Evolutionary conservation across 2,888 invertebrate genomes (phyloP), one percentile per base, ranked within the genome.

Genomic region (Lithophane socia): DNA sequence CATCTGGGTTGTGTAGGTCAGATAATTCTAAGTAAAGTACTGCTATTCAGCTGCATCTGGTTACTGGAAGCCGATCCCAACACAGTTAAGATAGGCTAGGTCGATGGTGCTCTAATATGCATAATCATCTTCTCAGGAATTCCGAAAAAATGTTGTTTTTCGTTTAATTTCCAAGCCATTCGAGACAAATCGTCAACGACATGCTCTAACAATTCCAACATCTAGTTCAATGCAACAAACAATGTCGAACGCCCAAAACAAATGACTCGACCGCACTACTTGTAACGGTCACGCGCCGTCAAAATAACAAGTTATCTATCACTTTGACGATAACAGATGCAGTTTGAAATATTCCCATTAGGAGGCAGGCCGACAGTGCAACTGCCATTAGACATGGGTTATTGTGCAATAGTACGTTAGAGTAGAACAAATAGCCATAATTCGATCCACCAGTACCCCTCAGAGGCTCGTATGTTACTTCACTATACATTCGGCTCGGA

Each of bases 341-440:
- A 72, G 86, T 84, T 86, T 81, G 72, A 86, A 84, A 81, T 83
- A 82, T 80, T 80, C 85, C 82, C 82, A 81, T 79, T 85, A 82
- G 74, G 72, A 77, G 68, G n/a, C 70, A 64, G 24, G 69, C 75
- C 68, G 37, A 65, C 73, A 80, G 65, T 80, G 67, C 76, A 85
- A 83, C 89, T 86, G 65, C 86, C 80, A 90, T 91, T 92, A 90
- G 89, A 88, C 88, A 89, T 87, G 89, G 87, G 88, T 89, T 92
- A 91, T 90, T 90, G 88, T 89, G 90, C 89, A 90, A 84, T 80
- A 84, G 86, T 84, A 86, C 83, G 86, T 80, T 86, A 82, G 86
- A 69, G 77, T 87, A 88, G 91, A 92, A 93, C 92, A 93, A 94
- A 94, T 92, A 92, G 94, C 92, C 89, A 94, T 93, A 94, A 93